Conservation (phyloP, 2,797 vertebrate species). For the Myripristis murdjan region DNA sequence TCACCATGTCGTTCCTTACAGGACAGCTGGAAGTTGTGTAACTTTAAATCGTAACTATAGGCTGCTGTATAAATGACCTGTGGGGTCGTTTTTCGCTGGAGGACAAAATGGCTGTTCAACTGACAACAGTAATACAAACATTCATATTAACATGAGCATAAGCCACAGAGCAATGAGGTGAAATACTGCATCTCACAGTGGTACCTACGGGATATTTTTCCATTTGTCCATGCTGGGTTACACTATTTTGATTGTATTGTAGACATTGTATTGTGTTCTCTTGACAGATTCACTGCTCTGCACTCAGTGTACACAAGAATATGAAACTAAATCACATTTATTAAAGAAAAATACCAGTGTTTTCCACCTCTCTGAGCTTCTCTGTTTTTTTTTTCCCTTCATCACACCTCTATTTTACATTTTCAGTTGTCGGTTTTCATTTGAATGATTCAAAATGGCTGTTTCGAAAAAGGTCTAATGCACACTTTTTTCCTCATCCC, state of each 20-base stretch:
- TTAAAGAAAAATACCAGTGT: conserved; percentile 9
- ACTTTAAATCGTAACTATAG: too few species aligned
- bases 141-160: not conserved
- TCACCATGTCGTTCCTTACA: too few species aligned
- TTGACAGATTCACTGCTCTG: conserved; percentile 20
- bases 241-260: not conserved
- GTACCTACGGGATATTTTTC: not conserved
- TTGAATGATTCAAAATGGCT: too few species aligned
- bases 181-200: conserved; percentile 13
- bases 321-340: conserved; percentile 14
- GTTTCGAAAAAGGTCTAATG: too few species aligned
- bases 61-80: too few species aligned
- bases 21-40: too few species aligned
- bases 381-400: too few species aligned
- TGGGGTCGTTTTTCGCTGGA: too few species aligned
- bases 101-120: not conserved
- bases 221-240: conserved; percentile 6
- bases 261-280: not conserved
- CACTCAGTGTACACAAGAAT: not conserved
- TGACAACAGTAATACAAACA: conserved; percentile 9
- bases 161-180: not conserved
- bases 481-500: conserved; percentile 5
- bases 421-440: not conserved
- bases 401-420: conserved; percentile 6
- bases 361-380: not conserved